A percentile compares a stretch with the other conserved stretches of the same genome.
Evolutionary conservation across 2,888 invertebrate genomes (phyloP).

Genomic region (Rhagium mordax): DNA sequence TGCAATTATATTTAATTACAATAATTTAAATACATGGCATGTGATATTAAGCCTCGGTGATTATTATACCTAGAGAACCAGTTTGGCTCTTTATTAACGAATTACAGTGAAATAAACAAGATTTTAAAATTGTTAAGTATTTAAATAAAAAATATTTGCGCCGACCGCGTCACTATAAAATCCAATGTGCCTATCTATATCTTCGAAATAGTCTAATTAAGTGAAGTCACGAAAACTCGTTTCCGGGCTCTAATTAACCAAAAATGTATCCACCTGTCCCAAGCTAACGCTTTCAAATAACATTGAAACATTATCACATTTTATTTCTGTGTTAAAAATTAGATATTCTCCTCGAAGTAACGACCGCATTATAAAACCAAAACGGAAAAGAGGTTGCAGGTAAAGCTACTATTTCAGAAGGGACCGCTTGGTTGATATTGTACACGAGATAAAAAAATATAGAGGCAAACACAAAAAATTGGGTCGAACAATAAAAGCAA

Average conservation of each 20-base stretch:
- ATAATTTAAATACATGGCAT: conserved; percentile 44
- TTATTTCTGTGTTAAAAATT: conserved; percentile 19
- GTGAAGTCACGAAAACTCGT: conserved; percentile 42
- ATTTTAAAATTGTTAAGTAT: conserved; percentile 9
- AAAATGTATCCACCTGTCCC: conserved; percentile 49
- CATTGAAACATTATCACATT: conserved; percentile 9
- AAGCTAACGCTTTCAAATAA: neutral
- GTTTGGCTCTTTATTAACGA: conserved; percentile 40
- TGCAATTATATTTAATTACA: conserved; percentile 47
- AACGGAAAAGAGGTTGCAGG: neutral
- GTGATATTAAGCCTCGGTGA: conserved; percentile 33
- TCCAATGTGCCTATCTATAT: conserved; percentile 1
- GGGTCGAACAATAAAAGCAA: neutral
- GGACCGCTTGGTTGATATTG: neutral
- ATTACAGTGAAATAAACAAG: conserved; percentile 32
- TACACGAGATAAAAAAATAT: neutral
- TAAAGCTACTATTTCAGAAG: neutral
- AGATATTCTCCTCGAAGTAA: neutral
- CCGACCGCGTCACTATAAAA: neutral
- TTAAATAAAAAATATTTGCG: neutral
- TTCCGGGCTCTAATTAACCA: conserved; percentile 50
- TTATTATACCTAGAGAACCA: conserved; percentile 31
- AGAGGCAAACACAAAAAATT: neutral
- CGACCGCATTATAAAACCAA: neutral
- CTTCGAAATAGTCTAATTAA: conserved; percentile 14